phyloP scores from a whole-genome alignment of 92 coral and sea anemone genomes.

The Phenganax marumi region DNA sequence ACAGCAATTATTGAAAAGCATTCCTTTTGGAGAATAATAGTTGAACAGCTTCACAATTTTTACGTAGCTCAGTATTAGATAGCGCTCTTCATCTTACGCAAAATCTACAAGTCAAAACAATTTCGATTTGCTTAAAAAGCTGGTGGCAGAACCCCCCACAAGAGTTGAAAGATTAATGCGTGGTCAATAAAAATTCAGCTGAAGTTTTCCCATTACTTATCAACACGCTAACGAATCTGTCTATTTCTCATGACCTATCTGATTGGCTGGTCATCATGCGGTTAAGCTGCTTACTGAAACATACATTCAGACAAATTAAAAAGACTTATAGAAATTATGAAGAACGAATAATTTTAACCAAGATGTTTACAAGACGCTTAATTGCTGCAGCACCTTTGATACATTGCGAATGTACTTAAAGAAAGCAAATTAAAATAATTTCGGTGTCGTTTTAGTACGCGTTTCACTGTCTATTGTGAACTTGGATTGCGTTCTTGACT shows the following conservation, averaged over 20 bases:
- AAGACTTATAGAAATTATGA: neutral
- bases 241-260: neutral
- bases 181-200: neutral
- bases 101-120: too few species aligned
- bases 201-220: conserved; percentile 11
- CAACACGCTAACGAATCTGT: conserved; percentile 20
- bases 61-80: too few species aligned
- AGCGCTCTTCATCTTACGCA: too few species aligned
- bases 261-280: conserved; percentile 10
- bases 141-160: neutral
- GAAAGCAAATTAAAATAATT: too few species aligned
- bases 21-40: too few species aligned
- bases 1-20: too few species aligned
- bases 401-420: too few species aligned
- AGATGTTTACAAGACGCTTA: neutral
- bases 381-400: too few species aligned
- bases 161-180: conserved; percentile 5
- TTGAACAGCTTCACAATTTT: too few species aligned
- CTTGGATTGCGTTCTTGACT: neutral
- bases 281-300: neutral
- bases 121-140: too few species aligned
- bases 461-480: neutral
- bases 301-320: neutral
- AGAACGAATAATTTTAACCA: neutral
- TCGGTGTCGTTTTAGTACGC: neutral